Conservation (phyloP, 2,888 invertebrate genomes). For the Molorchus minor region DNA sequence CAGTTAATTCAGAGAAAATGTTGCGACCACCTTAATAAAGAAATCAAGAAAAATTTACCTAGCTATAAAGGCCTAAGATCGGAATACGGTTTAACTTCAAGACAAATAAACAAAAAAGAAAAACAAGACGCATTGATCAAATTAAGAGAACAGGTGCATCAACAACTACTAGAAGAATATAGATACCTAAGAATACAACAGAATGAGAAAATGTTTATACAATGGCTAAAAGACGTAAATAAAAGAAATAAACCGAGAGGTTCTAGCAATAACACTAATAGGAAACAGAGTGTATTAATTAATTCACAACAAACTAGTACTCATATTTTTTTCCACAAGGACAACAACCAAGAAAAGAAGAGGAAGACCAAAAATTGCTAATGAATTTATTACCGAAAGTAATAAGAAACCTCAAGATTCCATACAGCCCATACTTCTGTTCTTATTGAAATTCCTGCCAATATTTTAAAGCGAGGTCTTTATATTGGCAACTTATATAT, state of each 20-base stretch:
- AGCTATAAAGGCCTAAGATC: constrained; percentile 66
- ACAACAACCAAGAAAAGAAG: constrained; percentile 37
- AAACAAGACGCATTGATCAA: constrained; percentile 58
- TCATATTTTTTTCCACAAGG: constrained; percentile 32
- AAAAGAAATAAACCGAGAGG: constrained; percentile 45
- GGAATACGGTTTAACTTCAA: constrained; percentile 65
- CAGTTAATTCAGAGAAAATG: constrained; percentile 58
- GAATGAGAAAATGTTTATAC: constrained; percentile 66
- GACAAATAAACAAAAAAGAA: constrained; percentile 62
- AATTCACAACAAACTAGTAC: neutral
- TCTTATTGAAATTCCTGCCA: constrained; percentile 55
- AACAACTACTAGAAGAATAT: constrained; percentile 61
- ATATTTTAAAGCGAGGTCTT: constrained; percentile 52
- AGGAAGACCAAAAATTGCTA: constrained; percentile 56
- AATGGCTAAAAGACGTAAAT: constrained; percentile 63
- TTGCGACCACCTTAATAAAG: constrained; percentile 60
- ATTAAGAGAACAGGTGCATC: constrained; percentile 61
- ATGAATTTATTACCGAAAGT: constrained; percentile 47
- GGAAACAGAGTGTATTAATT: constrained; percentile 19
- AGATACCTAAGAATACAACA: constrained; percentile 56
- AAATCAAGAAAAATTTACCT: constrained; percentile 59
- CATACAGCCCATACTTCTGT: constrained; percentile 55
- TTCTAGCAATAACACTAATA: constrained; percentile 22
- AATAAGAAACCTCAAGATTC: constrained; percentile 48
- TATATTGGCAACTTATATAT: constrained; percentile 54